These are phyloP conservation scores for Poecilia gillii DNA, from an alignment of 2,797 vertebrate species.

Conservation along the genomic window DNA sequence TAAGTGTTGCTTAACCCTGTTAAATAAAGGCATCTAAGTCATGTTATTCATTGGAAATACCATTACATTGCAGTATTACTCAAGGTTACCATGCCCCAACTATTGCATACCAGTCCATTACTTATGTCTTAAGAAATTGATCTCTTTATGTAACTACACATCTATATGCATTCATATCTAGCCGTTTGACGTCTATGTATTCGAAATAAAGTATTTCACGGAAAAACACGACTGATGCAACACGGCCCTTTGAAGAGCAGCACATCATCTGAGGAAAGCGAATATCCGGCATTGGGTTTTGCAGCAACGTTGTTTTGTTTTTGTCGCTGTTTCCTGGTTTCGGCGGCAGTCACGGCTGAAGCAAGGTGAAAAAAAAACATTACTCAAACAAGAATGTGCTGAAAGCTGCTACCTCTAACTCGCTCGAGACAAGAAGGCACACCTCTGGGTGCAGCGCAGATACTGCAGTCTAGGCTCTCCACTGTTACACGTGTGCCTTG, in stretches of 20 bases:
- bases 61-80: neutral
- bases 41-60: neutral
- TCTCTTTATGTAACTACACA: neutral
- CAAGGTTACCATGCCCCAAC: neutral
- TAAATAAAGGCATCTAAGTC: neutral
- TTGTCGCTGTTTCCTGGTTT: constrained; percentile 43
- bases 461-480: constrained; percentile 22
- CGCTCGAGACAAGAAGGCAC: constrained; percentile 21
- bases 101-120: neutral
- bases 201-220: neutral
- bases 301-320: constrained; percentile 31
- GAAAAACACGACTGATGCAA: constrained; percentile 3
- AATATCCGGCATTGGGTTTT: constrained; percentile 30
- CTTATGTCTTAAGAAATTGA: neutral
- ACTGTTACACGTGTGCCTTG: constrained; percentile 26
- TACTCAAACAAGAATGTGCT: constrained; percentile 3
- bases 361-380: neutral
- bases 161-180: neutral
- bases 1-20: neutral
- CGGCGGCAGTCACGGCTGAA: constrained; percentile 35
- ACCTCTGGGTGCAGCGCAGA: constrained; percentile 21
- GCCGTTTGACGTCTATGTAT: neutral
- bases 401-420: constrained; percentile 17
- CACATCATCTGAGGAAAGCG: constrained; percentile 19
- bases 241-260: constrained; percentile 33